Evolutionary conservation across 1,140 invertebrate species (phyloP).

Genomic region (Aphaenogaster ashmeadi): DNA sequence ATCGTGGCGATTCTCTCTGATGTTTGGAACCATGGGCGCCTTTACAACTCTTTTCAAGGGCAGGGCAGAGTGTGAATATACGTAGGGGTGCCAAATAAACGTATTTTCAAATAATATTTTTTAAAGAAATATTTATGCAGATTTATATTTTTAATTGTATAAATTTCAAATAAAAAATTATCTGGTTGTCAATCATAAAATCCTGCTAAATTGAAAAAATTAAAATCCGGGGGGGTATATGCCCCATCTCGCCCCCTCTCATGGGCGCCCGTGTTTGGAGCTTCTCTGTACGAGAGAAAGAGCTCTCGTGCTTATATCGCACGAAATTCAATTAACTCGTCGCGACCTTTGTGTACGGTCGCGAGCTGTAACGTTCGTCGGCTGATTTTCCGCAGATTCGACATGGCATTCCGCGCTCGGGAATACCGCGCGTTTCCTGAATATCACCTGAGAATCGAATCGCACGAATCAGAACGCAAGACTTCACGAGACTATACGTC

Average conservation of each 20-base stretch:
- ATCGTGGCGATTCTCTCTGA: background rate
- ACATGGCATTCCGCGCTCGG: background rate
- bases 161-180: no score
- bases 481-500: background rate
- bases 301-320: background rate
- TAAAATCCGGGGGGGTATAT: no score
- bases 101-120: no score
- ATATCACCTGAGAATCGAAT: background rate
- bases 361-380: background rate
- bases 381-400: conserved; percentile 36
- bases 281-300: background rate
- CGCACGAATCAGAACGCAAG: background rate
- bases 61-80: no score
- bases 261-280: no score
- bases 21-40: background rate
- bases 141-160: no score
- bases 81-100: no score
- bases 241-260: no score
- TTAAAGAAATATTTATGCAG: no score
- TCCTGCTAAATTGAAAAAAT: no score
- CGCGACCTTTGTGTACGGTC: conserved; percentile 26
- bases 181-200: no score
- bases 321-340: conserved; percentile 64
- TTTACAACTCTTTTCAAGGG: no score
- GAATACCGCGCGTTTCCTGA: background rate